These are phyloP conservation scores for Rosalia funebris DNA, from an alignment of 2,888 invertebrate genomes.

Conservation along the genomic window DNA sequence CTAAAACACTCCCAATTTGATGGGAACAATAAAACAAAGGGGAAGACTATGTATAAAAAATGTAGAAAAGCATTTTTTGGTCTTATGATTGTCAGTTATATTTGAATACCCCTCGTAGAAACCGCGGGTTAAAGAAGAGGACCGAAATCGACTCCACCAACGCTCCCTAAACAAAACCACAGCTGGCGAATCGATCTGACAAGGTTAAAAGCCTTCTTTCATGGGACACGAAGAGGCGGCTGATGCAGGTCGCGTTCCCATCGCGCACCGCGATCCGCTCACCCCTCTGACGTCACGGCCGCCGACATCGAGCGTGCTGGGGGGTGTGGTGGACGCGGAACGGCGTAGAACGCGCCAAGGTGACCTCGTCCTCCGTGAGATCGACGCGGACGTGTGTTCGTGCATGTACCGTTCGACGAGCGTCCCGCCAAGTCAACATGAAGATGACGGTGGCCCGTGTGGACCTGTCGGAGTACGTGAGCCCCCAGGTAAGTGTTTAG, in stretches of 20 bases:
- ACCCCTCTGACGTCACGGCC: constrained; percentile 14
- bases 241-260: not conserved
- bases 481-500: constrained; percentile 12
- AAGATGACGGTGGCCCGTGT: constrained; percentile 18
- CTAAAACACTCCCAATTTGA: too few species aligned
- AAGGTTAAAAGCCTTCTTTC: constrained; percentile 21
- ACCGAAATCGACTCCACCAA: too few species aligned
- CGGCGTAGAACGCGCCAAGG: constrained; percentile 12
- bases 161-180: too few species aligned
- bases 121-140: too few species aligned
- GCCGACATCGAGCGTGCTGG: constrained; percentile 11
- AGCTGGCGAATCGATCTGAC: not conserved
- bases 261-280: not conserved
- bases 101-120: too few species aligned
- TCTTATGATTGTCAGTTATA: too few species aligned
- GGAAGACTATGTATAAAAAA: too few species aligned
- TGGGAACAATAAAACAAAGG: too few species aligned
- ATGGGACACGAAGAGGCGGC: not conserved
- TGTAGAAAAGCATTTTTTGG: too few species aligned
- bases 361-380: constrained; percentile 10
- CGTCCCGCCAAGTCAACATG: not conserved
- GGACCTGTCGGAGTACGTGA: constrained; percentile 14
- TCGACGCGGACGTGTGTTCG: not conserved
- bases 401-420: not conserved
- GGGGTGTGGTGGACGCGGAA: constrained; percentile 9